phyloP scores from a whole-genome alignment of 2,888 invertebrate genomes.

The Leuctra nigra region DNA sequence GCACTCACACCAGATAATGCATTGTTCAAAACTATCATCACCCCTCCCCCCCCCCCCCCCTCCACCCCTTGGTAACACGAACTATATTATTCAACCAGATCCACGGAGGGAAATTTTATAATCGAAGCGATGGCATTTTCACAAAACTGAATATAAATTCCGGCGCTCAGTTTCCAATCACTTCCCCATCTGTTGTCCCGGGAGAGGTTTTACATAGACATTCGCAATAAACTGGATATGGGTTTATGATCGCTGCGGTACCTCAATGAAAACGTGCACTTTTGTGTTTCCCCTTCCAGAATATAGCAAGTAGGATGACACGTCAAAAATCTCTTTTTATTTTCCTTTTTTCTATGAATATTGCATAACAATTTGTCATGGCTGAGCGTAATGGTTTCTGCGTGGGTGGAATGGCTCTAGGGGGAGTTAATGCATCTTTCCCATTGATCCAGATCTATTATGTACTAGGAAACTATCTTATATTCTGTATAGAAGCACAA shows the following conservation, averaged over 20 bases:
- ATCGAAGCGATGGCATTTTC: not conserved
- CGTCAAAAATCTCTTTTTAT: constrained; percentile 21
- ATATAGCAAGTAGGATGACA: constrained; percentile 15
- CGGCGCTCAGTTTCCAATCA: constrained; percentile 19
- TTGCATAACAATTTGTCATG: constrained; percentile 28
- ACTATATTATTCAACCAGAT: too few species aligned
- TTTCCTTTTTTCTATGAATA: constrained; percentile 23
- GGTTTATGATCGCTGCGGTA: too few species aligned
- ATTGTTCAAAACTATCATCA: too few species aligned
- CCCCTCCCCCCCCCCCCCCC: too few species aligned
- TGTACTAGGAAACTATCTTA: not conserved
- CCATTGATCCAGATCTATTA: not conserved
- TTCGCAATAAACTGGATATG: too few species aligned
- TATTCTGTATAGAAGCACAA: not conserved
- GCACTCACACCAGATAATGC: too few species aligned
- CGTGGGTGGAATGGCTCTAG: not conserved
- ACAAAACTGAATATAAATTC: constrained; percentile 20
- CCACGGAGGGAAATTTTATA: constrained; percentile 10
- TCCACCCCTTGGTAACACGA: too few species aligned
- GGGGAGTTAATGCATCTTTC: not conserved
- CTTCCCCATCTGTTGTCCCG: too few species aligned
- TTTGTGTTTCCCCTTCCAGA: not conserved
- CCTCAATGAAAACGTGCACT: too few species aligned
- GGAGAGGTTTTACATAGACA: too few species aligned
- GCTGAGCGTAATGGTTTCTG: constrained; percentile 4